Evolutionary conservation across 2,797 vertebrate species (phyloP).

Genomic region (Ctenopoma kingsleyae): DNA sequence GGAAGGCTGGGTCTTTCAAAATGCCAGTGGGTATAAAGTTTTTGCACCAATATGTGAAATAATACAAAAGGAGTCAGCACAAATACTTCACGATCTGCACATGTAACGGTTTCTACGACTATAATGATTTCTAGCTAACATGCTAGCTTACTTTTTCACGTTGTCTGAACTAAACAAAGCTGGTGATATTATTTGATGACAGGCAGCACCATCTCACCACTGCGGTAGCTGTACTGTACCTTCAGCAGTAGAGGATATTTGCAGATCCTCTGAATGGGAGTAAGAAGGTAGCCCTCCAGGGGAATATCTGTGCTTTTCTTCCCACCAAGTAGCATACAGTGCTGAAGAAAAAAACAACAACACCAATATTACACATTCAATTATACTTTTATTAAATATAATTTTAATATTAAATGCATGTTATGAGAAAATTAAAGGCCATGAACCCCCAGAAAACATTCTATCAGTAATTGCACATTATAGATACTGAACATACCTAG

Average conservation of each 20-base stretch:
- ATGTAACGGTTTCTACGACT: not conserved
- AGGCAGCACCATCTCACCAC: not conserved
- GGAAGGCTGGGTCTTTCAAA: constrained; percentile 4
- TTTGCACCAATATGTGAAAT: not conserved
- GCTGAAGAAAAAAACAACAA: constrained; percentile 79
- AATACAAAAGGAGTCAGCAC: constrained; percentile 8
- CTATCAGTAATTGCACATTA: not conserved
- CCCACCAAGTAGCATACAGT: constrained; percentile 97
- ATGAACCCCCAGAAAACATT: not conserved
- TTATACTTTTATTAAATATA: not conserved
- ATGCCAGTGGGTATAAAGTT: not conserved
- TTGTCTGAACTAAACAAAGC: not conserved
- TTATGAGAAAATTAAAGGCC: not conserved
- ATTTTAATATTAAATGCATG: not conserved
- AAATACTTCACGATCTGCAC: not conserved
- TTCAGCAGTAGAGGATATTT: constrained; percentile 98
- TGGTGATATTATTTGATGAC: not conserved
- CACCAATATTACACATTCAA: not conserved
- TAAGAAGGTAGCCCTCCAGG: constrained; percentile 95
- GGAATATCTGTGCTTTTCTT: constrained; percentile 98
- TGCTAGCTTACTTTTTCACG: not conserved
- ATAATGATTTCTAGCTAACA: too few species aligned
- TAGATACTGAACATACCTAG: not conserved
- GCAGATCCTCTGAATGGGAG: constrained; percentile 98
- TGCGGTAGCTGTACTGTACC: constrained; percentile 79